Base-by-base conservation (phyloP, 2,113 vertebrate genomes). In the Silurus meridionalis region DNA sequence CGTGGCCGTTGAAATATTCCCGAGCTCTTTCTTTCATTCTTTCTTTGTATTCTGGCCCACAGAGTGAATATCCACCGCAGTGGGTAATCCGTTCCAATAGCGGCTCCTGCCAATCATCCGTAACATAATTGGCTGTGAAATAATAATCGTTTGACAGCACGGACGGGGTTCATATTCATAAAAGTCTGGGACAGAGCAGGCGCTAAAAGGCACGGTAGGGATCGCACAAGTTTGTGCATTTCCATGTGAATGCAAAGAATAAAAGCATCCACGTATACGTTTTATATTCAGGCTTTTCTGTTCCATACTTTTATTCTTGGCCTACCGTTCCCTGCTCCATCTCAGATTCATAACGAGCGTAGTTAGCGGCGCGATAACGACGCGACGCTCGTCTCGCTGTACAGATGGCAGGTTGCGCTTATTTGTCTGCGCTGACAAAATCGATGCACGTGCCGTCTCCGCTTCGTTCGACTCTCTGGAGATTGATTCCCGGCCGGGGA, bases 51-150 rank as follows among this genome's bases (percentile, higher is more conserved):
- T 67, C 21, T 82, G 48, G 48, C 46, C 14, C 11, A 9, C 21
- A 2, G 60, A 53, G 61, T 10, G 28, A 17, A 19, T 19, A 53
- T 37, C 64, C 23, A 10, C 48, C 23, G 15, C 57, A 61, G 84
- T 64, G 85, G 64, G 66, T 85, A 85, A 83, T 81, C 80, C 17
- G 19, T 55, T 67, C 78, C 53, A 52, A 66, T 71, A 63, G 19
- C 37, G 63, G 71, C 37, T 85, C 50, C 83, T 90, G 87, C 75
- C 91, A 90, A 55, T 91, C 86, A 79, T 85, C 37, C 6, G 21
- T 0, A 84, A 64, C 74, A 81, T 87, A 88, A 91, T 85, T 87
- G 82, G 48, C 80, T 81, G 83, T 50, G 87, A 87, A 87, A 86
- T 89, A 88, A 84, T 86, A 66, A 88, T 89, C 37, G 71, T 89